Base-by-base conservation (phyloP, 2,888 invertebrate species). In the Eutolmus rufibarbis region DNA sequence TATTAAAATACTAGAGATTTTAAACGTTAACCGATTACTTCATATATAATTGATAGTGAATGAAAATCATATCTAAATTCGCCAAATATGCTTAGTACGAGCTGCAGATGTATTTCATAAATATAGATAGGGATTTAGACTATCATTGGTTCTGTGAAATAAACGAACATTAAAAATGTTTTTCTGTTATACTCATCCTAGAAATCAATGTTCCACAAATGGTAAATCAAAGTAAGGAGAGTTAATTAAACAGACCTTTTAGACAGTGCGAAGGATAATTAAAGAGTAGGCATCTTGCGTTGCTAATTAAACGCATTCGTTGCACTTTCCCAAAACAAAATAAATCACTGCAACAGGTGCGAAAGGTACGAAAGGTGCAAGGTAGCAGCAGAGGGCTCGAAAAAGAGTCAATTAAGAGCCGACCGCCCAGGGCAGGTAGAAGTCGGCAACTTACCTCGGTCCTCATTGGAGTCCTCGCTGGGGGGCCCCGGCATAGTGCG, bases 391-490 rank as follows among this genome's bases (percentile, higher is more conserved):
- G 5, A 51, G 7, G n/a, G n/a, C 1, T 5, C 51, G 46, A 51
- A 51, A 51, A 46, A 46, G 43, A 4, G 5, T 51, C 3, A 51
- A 51, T 19, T 66, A 66, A 12, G 28, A 28, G 23, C 5, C 66
- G 23, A 66, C 0, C 66, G 23, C 8, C 43, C 43, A 12, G 1
- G 8, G 1, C 51, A 51, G 51, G 51, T 51, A 51, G n/a, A 51
- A 51, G 5, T 46, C 12, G 3, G 1, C 5, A 40, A 76, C 89
- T 93, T 93, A 87, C 93, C 93, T 28, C 94, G 93, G 88, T 94
- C 94, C 89, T 94, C 94, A 89, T 94, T 94, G 37, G 94, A 94
- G 89, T 94, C 94, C 90, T 94, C 94, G 88, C 94, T 94, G 3
- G 94, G 94, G 74, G 94, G 94, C 88, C 94, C 94, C 3, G 93